Conservation (phyloP, 2,113 vertebrate species). For the Chroicocephalus ridibundus region DNA sequence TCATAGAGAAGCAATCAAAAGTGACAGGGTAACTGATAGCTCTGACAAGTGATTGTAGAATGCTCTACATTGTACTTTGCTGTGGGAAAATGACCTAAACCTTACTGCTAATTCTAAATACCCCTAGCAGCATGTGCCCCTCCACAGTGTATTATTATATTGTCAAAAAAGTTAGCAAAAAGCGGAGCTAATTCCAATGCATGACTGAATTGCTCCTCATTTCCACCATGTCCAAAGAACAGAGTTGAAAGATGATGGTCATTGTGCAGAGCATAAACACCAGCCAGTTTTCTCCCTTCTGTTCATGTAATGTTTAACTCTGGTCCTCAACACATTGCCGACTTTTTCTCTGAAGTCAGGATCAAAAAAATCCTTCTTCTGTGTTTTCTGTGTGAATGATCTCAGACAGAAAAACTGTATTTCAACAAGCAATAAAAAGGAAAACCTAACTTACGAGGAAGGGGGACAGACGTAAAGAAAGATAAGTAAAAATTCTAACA, state of each 20-base stretch:
- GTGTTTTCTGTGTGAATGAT: not conserved
- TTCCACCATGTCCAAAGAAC: not conserved
- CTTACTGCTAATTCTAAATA: not conserved
- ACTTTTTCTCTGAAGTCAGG: slow-evolving; percentile 17
- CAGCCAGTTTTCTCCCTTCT: not conserved
- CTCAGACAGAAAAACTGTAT: not conserved
- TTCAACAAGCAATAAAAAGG: not conserved
- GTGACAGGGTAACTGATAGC: not conserved
- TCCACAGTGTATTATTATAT: not conserved
- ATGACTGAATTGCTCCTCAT: not conserved
- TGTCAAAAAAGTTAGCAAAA: not conserved
- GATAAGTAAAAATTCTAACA: not conserved
- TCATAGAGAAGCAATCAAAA: not conserved
- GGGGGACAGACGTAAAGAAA: not conserved
- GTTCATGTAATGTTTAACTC: not conserved
- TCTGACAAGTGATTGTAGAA: not conserved
- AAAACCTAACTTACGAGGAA: not conserved
- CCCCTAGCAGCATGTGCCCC: not conserved
- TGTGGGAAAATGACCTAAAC: not conserved
- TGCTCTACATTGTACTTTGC: not conserved
- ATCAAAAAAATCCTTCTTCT: slow-evolving; percentile 4
- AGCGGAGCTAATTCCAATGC: not conserved
- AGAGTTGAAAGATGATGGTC: not conserved
- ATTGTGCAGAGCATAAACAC: not conserved
- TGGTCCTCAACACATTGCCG: not conserved